Evolutionary conservation across 2,113 vertebrate genomes (phyloP).

Genomic region (Butorides virescens): DNA sequence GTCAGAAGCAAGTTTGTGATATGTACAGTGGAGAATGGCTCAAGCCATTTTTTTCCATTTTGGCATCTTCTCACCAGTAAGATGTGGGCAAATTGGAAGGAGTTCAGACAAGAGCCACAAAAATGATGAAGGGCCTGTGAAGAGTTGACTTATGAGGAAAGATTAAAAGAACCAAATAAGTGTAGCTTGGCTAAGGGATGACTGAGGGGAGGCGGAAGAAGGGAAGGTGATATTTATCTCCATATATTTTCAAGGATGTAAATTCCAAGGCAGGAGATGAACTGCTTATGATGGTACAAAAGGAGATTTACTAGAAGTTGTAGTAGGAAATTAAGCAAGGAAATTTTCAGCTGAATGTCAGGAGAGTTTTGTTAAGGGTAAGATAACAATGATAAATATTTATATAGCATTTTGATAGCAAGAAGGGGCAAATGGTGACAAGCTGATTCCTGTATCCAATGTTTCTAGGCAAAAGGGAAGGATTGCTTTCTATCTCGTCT

Average conservation of each 20-base stretch:
- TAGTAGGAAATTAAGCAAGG: constrained; percentile 48
- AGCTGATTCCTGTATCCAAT: not conserved
- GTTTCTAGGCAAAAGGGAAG: not conserved
- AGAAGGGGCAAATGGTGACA: not conserved
- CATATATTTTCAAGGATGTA: constrained; percentile 43
- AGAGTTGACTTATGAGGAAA: constrained; percentile 24
- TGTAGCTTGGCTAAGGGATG: constrained; percentile 22
- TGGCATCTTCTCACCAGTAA: not conserved
- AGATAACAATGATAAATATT: not conserved
- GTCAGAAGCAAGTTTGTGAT: not conserved
- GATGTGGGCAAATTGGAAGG: not conserved
- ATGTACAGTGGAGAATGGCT: fast-evolving
- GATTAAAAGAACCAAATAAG: constrained; percentile 38
- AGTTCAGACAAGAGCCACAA: constrained; percentile 36
- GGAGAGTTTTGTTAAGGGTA: constrained; percentile 24
- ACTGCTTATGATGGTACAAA: constrained; percentile 56
- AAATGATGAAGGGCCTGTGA: constrained; percentile 26
- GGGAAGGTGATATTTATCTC: constrained; percentile 32
- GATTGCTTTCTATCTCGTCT: not conserved
- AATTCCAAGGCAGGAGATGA: constrained; percentile 45
- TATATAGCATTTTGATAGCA: not conserved
- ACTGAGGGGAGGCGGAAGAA: not conserved
- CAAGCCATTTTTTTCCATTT: not conserved
- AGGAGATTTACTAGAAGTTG: constrained; percentile 52
- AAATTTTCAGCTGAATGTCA: constrained; percentile 44